A percentile compares a stretch with the other conserved stretches of the same genome.
These are phyloP conservation scores for Latrodectus geometricus DNA, from an alignment of 1,140 invertebrate genomes.

Conservation along the genomic window DNA sequence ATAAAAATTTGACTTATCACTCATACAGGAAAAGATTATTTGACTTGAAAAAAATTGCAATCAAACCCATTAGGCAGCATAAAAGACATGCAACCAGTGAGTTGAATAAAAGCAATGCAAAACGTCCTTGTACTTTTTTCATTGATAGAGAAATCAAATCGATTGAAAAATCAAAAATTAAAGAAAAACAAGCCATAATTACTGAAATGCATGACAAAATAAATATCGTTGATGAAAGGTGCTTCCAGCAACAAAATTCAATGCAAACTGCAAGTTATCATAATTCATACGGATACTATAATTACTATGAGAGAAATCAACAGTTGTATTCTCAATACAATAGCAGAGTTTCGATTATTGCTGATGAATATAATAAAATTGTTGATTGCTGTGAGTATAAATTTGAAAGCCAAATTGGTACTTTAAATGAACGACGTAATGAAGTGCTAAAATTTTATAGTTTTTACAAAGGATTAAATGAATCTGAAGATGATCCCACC, in stretches of 20 bases:
- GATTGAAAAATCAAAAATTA: neutral
- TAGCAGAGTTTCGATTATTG: neutral
- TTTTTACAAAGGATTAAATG: constrained; percentile 48
- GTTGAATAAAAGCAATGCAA: neutral
- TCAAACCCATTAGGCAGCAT: neutral
- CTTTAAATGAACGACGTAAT: constrained; percentile 4
- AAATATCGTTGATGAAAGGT: neutral
- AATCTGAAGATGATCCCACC: constrained; percentile 21
- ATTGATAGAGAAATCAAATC: constrained; percentile 27
- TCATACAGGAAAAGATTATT: constrained; percentile 17
- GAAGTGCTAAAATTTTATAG: constrained; percentile 41
- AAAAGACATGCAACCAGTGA: constrained; percentile 34
- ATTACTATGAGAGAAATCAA: neutral
- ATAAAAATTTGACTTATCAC: constrained; percentile 55
- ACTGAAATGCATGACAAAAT: constrained; percentile 9
- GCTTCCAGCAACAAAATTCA: neutral
- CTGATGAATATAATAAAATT: neutral
- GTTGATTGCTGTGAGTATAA: neutral
- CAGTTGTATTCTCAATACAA: neutral
- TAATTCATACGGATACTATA: neutral
- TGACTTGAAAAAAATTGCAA: neutral
- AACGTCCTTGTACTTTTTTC: constrained; percentile 31
- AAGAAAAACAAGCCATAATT: neutral
- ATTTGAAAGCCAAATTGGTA: neutral
- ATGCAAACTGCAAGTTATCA: neutral